Evolutionary conservation across 64 coral and sea anemone species (phyloP), one percentile per base, ranked within the genome.

Genomic region (Actinia tenebrosa): DNA sequence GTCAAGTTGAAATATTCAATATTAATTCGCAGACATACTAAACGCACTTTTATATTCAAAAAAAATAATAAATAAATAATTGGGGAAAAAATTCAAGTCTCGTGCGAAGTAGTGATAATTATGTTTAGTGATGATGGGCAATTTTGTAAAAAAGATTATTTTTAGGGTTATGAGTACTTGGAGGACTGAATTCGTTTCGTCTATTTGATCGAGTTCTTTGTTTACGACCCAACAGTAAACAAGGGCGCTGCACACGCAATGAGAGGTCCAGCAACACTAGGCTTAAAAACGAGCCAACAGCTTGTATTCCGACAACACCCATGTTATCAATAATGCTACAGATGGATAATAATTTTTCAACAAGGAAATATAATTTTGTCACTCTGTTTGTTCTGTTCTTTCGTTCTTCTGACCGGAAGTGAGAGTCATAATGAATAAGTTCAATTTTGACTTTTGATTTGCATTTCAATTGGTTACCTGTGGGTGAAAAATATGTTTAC

Each of bases 401-500:
- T 75, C 69, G 69, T 18, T 75, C 69, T 75, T 23, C 19, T 42
- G 69, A 75, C 10, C 69, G 69, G 69, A 75, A 75, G 69, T 75
- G 15, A 8, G 25, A 75, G 25, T 75, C 25, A 75, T 13, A 30
- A 27, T 75, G 69, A 42, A 75, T 75, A 20, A 61, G 60, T 66
- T 66, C 22, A 10, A 75, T 26, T 42, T 27, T 26, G n/a, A 69
- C 47, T 50, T 16, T 11, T 58, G 15, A 58, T 75, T 75, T 75
- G 13, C 69, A 75, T 75, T 75, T 30, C 69, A 75, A 75, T 75
- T 42, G 10, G 25, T 1, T 30, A 75, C 69, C 69, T 75, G 69
- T 75, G 69, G 1, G n/a, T 3, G 4, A 30, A 75, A 75, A 72
- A 75, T 27, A 75, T 75, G 69, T 75, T 75, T 75, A 75, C 69